phyloP scores from a whole-genome alignment of 2,888 invertebrate genomes.

The Torymus auratus region DNA sequence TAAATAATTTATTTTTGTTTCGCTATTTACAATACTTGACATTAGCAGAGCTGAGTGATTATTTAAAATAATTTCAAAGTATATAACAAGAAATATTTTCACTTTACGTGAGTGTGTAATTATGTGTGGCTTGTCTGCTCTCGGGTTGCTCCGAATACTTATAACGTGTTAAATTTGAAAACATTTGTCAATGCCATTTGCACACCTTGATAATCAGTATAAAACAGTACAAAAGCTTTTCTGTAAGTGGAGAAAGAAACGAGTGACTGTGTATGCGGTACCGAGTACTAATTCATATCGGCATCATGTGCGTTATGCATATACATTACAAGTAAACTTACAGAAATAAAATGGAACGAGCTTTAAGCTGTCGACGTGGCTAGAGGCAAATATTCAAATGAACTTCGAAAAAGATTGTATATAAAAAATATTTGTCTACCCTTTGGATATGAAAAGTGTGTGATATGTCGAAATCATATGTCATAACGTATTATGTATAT shows the following conservation, averaged over 20 bases:
- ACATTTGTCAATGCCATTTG: slow-evolving; percentile 45
- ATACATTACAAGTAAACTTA: slow-evolving; percentile 29
- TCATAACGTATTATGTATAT: slow-evolving; percentile 11
- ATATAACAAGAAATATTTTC: slow-evolving; percentile 57
- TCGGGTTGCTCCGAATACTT: slow-evolving; percentile 26
- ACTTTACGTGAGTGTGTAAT: slow-evolving; percentile 10
- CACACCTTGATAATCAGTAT: slow-evolving; percentile 46
- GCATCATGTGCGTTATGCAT: slow-evolving; percentile 21
- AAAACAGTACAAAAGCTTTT: slow-evolving; percentile 53
- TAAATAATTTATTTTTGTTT: slow-evolving; percentile 37
- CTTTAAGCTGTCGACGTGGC: neutral
- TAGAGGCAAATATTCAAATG: slow-evolving; percentile 19
- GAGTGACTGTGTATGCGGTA: neutral
- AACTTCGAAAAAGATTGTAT: slow-evolving; percentile 13
- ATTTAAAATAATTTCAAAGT: slow-evolving; percentile 55
- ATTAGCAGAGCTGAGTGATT: slow-evolving; percentile 58
- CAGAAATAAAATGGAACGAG: slow-evolving; percentile 1
- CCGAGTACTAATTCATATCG: neutral
- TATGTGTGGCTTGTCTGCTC: slow-evolving; percentile 11
- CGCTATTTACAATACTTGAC: slow-evolving; percentile 55
- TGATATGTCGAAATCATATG: slow-evolving; percentile 50
- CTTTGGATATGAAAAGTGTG: slow-evolving; percentile 46
- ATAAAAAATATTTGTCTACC: slow-evolving; percentile 44
- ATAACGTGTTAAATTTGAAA: slow-evolving; percentile 41
- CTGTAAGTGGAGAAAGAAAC: slow-evolving; percentile 29